phyloP scores from a whole-genome alignment of 2,797 vertebrate species.

The Tauraco hartlaubi region DNA sequence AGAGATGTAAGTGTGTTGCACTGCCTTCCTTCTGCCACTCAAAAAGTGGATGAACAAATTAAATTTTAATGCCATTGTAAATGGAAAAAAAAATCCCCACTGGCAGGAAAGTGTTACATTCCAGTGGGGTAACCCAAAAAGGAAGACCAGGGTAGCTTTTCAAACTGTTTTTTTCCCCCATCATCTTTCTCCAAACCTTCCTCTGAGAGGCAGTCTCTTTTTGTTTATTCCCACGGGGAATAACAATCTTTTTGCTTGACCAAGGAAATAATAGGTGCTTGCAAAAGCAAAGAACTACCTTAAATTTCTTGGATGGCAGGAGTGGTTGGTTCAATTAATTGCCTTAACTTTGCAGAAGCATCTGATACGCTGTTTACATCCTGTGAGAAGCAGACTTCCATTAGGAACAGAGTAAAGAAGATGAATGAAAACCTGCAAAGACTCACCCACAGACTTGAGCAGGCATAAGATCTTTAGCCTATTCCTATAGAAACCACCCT shows the following conservation, averaged over 20 bases:
- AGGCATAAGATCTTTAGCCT: background rate
- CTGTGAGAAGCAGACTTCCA: background rate
- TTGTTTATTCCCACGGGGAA: background rate
- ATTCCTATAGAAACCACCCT: background rate
- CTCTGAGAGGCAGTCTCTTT: background rate
- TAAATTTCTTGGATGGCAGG: background rate
- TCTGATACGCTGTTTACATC: background rate
- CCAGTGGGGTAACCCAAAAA: background rate
- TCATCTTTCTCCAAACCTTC: background rate
- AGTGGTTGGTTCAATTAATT: slow-evolving; percentile 16
- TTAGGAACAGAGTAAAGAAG: background rate
- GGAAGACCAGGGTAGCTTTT: background rate
- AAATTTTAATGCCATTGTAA: background rate
- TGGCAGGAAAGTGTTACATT: background rate
- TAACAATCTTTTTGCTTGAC: background rate
- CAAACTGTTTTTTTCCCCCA: background rate
- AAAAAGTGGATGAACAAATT: background rate
- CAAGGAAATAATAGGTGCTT: background rate
- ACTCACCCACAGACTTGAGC: background rate
- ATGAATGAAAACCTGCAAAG: background rate
- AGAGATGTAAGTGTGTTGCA: background rate
- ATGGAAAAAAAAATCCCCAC: background rate
- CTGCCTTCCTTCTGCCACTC: background rate
- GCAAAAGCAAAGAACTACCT: slow-evolving; percentile 1
- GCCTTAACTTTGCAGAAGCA: slow-evolving; percentile 11